Evolutionary conservation across 2,888 invertebrate genomes (phyloP).

Genomic region (Formica aserva): DNA sequence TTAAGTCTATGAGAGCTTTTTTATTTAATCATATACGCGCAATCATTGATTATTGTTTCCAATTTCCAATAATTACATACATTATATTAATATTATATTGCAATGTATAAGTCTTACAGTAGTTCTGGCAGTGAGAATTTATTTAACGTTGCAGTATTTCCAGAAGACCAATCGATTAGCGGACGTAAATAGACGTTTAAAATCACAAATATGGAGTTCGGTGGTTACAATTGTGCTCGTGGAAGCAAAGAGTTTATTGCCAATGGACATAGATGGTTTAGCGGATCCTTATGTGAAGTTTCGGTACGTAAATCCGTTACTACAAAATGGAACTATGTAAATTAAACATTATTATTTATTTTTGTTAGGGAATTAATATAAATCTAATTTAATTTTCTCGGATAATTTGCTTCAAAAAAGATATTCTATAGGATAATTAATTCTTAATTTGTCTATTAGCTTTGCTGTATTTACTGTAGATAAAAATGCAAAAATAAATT

Average conservation of each 20-base stretch:
- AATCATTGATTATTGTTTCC: neutral
- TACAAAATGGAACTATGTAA: neutral
- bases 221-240: conserved; percentile 99
- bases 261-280: conserved; percentile 95
- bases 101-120: neutral
- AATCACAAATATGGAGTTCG: conserved; percentile 98
- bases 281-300: conserved; percentile 98
- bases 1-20: neutral
- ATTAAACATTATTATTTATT: neutral
- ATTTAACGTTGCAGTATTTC: conserved; percentile 89
- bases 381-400: neutral
- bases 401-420: neutral
- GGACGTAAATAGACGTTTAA: conserved; percentile 93
- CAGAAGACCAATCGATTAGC: conserved; percentile 92
- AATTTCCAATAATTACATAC: conserved; percentile 4
- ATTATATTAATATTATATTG: neutral
- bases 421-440: neutral
- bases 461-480: neutral
- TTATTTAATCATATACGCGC: neutral
- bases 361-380: neutral
- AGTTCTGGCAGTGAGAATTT: conserved; percentile 10
- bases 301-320: conserved; percentile 88
- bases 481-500: neutral
- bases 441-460: neutral
- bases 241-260: conserved; percentile 95